phyloP scores from a whole-genome alignment of 2,888 invertebrate genomes.

The Andrena praecox region DNA sequence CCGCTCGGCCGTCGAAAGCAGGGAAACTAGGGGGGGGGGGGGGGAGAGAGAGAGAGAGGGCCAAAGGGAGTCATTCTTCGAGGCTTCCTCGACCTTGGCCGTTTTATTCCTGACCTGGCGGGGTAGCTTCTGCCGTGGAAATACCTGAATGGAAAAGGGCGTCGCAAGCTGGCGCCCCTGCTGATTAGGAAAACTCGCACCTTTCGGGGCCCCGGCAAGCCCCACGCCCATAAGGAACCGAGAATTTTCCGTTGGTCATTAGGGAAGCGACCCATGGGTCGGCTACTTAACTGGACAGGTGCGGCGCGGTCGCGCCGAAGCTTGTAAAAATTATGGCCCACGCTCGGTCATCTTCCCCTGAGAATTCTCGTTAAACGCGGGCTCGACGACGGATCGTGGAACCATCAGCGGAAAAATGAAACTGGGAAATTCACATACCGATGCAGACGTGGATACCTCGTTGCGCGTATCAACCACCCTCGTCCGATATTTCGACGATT shows the following conservation, averaged over 20 bases:
- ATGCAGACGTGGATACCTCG: no score
- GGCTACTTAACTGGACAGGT: conserved; percentile 25
- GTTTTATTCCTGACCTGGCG: conserved; percentile 19
- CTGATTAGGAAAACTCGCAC: conserved; percentile 59
- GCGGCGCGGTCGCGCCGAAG: background rate
- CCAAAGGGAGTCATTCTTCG: conserved; percentile 30
- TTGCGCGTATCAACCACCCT: background rate
- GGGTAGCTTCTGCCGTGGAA: conserved; percentile 29
- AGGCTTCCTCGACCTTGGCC: conserved; percentile 40
- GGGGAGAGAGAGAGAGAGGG: no score
- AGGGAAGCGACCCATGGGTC: conserved; percentile 13
- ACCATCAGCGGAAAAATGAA: background rate
- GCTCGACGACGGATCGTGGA: background rate
- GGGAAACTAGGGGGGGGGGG: conserved; percentile 36
- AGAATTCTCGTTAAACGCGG: background rate
- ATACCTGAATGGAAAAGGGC: conserved; percentile 70
- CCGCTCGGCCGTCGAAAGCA: conserved; percentile 26
- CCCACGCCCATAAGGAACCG: conserved; percentile 21
- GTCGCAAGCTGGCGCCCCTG: conserved; percentile 61
- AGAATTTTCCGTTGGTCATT: conserved; percentile 40
- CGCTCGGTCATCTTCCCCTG: background rate
- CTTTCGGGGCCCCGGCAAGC: conserved; percentile 23
- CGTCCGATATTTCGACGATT: background rate
- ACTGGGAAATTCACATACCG: background rate
- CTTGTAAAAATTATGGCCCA: conserved; percentile 1